Evolutionary conservation across 2,113 vertebrate genomes (phyloP).

Genomic region (Eubucco bourcierii): DNA sequence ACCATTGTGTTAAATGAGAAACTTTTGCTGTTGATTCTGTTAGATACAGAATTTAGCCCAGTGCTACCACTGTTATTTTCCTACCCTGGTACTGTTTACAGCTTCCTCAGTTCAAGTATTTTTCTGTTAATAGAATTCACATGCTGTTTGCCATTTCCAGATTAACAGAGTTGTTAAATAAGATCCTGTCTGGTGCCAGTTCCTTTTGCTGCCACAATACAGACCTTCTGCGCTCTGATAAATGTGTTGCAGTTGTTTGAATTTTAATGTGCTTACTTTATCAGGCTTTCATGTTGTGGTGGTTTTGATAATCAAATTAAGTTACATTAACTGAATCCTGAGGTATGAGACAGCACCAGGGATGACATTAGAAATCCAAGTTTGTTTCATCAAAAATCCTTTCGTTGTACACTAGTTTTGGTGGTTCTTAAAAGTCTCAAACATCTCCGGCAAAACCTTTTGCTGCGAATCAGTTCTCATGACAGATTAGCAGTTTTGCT

Average conservation of each 20-base stretch:
- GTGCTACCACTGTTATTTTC: neutral
- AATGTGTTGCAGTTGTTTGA: neutral
- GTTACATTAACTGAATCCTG: neutral
- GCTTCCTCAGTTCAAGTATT: neutral
- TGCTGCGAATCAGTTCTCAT: neutral
- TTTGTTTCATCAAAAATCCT: neutral
- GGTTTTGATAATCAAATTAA: neutral
- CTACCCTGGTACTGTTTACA: neutral
- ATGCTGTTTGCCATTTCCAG: neutral
- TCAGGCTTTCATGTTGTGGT: neutral
- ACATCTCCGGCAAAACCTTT: neutral
- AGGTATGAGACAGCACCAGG: neutral
- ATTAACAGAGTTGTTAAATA: constrained; percentile 12
- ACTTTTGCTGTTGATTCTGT: neutral
- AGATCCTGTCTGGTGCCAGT: neutral
- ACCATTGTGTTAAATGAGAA: neutral
- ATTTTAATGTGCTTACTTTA: neutral
- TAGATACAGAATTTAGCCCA: neutral
- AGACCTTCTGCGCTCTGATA: neutral
- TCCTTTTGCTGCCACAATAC: neutral
- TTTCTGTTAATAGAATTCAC: constrained; percentile 1
- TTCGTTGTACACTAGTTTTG: neutral
- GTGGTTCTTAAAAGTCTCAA: neutral
- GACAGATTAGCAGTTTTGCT: neutral
- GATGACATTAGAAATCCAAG: neutral